Evolutionary conservation across 2,797 vertebrate species (phyloP).

Genomic region (Lagorchestes hirsutus): DNA sequence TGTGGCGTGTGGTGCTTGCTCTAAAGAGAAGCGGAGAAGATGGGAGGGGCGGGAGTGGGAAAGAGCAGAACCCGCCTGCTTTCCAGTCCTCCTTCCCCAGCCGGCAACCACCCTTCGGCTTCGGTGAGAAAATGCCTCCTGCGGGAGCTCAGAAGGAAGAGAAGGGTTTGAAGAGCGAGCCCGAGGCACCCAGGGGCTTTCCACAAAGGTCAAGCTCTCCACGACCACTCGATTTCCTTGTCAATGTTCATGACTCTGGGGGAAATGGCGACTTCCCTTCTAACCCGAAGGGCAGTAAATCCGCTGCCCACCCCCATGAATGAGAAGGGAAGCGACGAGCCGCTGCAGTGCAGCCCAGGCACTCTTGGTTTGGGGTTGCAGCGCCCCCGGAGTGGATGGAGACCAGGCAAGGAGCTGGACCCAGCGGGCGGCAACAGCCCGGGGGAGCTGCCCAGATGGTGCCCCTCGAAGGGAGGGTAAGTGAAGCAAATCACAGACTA

Average conservation of each 20-base stretch:
- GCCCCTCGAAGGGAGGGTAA: conserved; percentile 41
- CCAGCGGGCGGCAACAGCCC: neutral
- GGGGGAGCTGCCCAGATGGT: conserved; percentile 59
- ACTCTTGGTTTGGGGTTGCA: neutral
- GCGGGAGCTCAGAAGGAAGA: neutral
- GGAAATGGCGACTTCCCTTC: neutral
- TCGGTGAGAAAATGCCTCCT: neutral
- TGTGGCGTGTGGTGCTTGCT: neutral
- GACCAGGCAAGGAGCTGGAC: neutral
- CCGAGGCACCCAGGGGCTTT: neutral
- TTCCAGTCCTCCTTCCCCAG: neutral
- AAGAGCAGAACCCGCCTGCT: neutral
- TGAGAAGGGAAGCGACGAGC: neutral
- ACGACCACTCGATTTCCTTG: neutral
- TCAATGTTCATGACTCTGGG: neutral
- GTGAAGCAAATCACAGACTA: conserved; percentile 23
- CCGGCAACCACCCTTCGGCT: neutral
- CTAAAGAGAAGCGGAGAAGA: neutral
- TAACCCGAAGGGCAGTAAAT: neutral
- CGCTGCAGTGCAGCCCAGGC: neutral
- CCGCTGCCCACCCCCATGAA: neutral
- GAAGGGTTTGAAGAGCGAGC: neutral
- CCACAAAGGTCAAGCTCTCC: neutral
- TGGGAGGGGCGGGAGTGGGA: neutral
- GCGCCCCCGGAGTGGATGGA: neutral